These are phyloP conservation scores for Drosophila baimaii DNA, from an alignment of 1,140 invertebrate species.

Conservation along the genomic window DNA sequence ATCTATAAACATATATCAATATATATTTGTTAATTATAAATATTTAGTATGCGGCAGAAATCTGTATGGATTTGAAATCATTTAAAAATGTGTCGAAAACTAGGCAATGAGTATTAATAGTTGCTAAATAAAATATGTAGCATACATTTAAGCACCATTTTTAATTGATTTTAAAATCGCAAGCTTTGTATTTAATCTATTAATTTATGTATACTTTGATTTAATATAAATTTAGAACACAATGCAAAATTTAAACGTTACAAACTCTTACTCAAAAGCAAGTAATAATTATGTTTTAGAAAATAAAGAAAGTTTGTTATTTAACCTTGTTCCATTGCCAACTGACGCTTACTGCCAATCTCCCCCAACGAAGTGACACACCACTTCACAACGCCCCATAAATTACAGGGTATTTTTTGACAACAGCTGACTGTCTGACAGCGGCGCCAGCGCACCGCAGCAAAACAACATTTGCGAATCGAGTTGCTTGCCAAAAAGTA, in stretches of 20 bases:
- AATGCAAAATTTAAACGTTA: no score
- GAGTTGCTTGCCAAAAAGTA: slow-evolving; percentile 41
- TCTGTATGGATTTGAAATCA: background rate
- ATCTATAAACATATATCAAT: no score
- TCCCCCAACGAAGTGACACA: background rate
- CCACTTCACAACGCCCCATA: background rate
- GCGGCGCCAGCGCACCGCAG: slow-evolving; percentile 49
- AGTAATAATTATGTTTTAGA: background rate
- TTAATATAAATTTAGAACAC: no score
- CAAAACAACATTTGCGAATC: slow-evolving; percentile 38
- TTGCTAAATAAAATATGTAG: no score
- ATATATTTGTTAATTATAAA: no score
- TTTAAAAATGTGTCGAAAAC: background rate
- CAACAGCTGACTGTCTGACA: slow-evolving; percentile 49
- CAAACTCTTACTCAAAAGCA: background rate
- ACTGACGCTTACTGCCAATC: background rate
- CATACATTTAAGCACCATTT: no score
- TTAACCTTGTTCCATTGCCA: background rate
- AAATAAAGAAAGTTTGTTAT: background rate
- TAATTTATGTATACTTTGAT: no score
- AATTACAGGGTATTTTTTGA: slow-evolving; percentile 29
- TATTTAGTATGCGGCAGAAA: no score
- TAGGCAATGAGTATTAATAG: no score
- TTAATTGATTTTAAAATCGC: no score
- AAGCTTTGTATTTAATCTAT: no score